Conservation (phyloP, 2,113 vertebrate species). For the Thamnaconus septentrionalis region DNA sequence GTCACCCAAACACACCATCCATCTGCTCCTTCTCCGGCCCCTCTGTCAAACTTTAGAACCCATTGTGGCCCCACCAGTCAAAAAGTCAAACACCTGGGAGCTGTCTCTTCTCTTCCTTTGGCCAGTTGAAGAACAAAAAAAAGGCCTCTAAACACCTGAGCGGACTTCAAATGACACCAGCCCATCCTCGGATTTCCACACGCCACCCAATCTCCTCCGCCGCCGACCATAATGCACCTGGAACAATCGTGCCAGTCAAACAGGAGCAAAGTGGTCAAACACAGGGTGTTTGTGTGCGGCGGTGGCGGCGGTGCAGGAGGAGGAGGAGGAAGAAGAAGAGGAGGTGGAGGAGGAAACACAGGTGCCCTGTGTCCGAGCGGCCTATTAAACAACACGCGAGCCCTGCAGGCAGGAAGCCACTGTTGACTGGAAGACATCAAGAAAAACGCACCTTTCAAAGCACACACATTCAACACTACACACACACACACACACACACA, state of each 20-base stretch:
- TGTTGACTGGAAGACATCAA: slow-evolving; percentile 77
- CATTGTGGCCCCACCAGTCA: not conserved
- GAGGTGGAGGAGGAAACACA: slow-evolving; percentile 54
- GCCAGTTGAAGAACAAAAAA: not conserved
- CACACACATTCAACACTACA: slow-evolving; percentile 55
- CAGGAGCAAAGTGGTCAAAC: slow-evolving; percentile 58
- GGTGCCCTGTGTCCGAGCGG: slow-evolving; percentile 67
- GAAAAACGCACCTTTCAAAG: slow-evolving; percentile 74
- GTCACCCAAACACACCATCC: too few relatives aligned
- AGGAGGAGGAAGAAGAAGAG: too few relatives aligned
- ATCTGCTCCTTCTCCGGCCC: too few relatives aligned
- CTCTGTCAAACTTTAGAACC: too few relatives aligned
- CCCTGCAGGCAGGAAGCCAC: slow-evolving; percentile 75
- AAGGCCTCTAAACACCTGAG: slow-evolving; percentile 35
- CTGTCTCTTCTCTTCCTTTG: not conserved
- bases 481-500: slow-evolving; percentile 54
- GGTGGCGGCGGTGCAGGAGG: slow-evolving; percentile 3
- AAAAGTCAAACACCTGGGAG: too few relatives aligned
- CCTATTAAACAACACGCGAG: slow-evolving; percentile 71
- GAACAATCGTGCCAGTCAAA: slow-evolving; percentile 71
- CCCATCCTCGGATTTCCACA: slow-evolving; percentile 60
- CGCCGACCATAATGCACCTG: slow-evolving; percentile 49
- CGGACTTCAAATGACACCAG: slow-evolving; percentile 49
- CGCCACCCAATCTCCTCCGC: slow-evolving; percentile 56
- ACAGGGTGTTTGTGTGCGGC: slow-evolving; percentile 59